Base-by-base conservation (phyloP, 1,140 invertebrate species). In the Berghia stephanieae region DNA sequence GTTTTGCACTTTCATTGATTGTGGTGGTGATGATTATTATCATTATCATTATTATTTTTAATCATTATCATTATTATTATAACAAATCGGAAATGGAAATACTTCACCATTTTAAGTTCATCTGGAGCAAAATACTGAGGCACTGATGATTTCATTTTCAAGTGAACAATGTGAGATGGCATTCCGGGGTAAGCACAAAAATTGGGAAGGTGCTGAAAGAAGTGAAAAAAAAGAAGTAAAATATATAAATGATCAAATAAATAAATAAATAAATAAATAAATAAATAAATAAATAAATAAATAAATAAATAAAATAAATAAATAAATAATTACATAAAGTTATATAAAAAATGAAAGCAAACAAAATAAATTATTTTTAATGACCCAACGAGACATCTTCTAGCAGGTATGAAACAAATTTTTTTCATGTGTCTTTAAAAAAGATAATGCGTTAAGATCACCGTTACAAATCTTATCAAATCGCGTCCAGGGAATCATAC, bases 101-200 rank as follows among this genome's bases (percentile, higher is more conserved):
- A 40, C 78, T 82, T 78, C 78, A 89, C 88, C 85, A 90, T 82
- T 84, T 94, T 92, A 67, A 96, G 89, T 84, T 93, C 93, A 82
- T 96, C 94, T 46, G 92, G 92, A 82, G 95, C 91, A 85, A 95
- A 95, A 88, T 94, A 96, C 42, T 89, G 88, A 42, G 89, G 88
- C 77, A 87, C 83, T 78, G 88, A 86, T 8, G 85, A 81, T 81
- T 89, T 89, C 40, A 89, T 84, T 73, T 87, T 87, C 87, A 90
- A 88, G 75, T 90, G 89, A 49, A 87, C 88, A 38, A 90, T 83
- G 77, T 94, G 93, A 21, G 92, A 90, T 1, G 93, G 93, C 69
- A 93, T 92, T 16, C 93, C 93, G 8, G 93, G 91, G 88, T 93
- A 94, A 40, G 93, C 89, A 71, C 92, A 92, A 80, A 91, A 92